Conservation (phyloP, 2,888 invertebrate species). For the Octodonta nipae region DNA sequence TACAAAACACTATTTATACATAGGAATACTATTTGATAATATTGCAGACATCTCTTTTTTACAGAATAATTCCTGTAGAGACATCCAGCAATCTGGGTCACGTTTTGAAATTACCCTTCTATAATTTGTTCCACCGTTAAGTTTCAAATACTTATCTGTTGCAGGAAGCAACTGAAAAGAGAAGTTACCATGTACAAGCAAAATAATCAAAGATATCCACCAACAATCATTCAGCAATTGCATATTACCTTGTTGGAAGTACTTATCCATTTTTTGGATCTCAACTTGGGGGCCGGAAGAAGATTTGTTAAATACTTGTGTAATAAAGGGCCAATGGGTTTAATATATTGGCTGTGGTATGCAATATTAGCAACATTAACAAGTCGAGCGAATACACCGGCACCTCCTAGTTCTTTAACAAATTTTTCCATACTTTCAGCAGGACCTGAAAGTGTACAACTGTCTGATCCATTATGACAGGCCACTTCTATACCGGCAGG, state of each 20-base stretch:
- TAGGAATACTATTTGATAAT: too few species aligned
- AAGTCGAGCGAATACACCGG: conserved; percentile 67
- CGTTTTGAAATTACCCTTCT: too few species aligned
- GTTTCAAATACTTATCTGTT: too few species aligned
- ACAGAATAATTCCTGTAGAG: too few species aligned
- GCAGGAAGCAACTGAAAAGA: too few species aligned
- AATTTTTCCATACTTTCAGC: conserved; percentile 46
- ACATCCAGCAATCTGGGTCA: too few species aligned
- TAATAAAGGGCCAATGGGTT: conserved; percentile 35
- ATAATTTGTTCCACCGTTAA: too few species aligned
- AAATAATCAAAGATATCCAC: too few species aligned
- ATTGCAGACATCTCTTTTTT: too few species aligned
- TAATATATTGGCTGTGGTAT: conserved; percentile 76
- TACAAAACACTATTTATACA: too few species aligned
- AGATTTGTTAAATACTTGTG: conserved; percentile 35
- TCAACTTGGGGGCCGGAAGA: conserved; percentile 36
- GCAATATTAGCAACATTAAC: conserved; percentile 80
- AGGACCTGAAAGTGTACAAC: conserved; percentile 68
- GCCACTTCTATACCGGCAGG: conserved; percentile 59
- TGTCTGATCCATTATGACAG: conserved; percentile 66
- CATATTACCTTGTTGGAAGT: conserved; percentile 52
- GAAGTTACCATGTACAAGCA: too few species aligned
- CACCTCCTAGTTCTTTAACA: conserved; percentile 43
- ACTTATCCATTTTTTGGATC: conserved; percentile 51
- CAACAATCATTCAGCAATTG: too few species aligned